phyloP scores from a whole-genome alignment of 2,113 vertebrate species.

The human region DNA sequence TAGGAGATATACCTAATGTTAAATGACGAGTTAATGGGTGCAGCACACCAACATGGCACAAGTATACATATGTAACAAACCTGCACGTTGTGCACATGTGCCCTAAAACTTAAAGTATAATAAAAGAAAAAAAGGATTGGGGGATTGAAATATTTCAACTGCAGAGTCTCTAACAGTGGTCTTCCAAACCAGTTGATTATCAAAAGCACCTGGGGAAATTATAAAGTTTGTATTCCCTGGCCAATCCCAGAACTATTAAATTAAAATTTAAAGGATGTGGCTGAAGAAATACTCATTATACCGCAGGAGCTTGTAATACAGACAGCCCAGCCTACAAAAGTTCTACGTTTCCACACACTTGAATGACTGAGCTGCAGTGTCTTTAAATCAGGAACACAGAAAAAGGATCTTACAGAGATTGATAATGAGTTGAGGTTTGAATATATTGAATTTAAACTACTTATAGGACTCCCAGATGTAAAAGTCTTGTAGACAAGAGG shows the following conservation, averaged over 20 bases:
- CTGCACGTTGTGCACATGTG: no score
- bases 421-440: neutral
- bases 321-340: neutral
- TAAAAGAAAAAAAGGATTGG: neutral
- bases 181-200: neutral
- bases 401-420: neutral
- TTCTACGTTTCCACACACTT: neutral
- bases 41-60: no score
- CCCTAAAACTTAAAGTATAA: no score
- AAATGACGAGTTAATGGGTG: no score
- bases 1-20: no score
- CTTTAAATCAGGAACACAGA: neutral
- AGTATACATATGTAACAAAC: no score
- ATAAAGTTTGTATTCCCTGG: neutral
- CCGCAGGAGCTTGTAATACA: neutral
- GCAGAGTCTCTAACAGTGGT: neutral
- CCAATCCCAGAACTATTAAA: neutral
- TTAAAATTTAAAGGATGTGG: neutral
- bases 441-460: neutral
- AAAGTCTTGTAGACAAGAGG: neutral
- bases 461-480: neutral
- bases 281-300: neutral
- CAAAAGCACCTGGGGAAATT: neutral
- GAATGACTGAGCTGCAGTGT: neutral
- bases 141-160: neutral